phyloP scores from a whole-genome alignment of 2,113 vertebrate species.

The Chunga burmeisteri region DNA sequence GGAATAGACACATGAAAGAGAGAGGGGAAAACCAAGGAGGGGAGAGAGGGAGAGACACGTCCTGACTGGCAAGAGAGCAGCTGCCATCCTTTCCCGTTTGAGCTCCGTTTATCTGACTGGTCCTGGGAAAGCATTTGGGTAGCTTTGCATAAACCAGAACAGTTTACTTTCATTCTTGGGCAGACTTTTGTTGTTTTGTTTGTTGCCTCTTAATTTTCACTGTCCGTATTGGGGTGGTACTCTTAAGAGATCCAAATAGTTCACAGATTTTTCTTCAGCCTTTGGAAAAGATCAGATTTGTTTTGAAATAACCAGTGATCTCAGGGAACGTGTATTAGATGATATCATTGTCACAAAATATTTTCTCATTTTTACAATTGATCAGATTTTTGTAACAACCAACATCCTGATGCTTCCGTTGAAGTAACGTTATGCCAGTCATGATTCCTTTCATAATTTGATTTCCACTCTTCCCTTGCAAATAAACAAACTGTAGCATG shows the following conservation, averaged over 20 bases:
- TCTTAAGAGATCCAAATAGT: neutral
- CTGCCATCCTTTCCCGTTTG: neutral
- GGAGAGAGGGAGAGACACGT: neutral
- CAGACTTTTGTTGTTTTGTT: neutral
- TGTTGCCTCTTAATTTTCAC: neutral
- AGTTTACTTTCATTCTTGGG: neutral
- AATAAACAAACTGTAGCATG: neutral
- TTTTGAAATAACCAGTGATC: neutral
- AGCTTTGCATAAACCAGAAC: neutral
- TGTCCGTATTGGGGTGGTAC: fast-evolving
- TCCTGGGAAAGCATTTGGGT: neutral
- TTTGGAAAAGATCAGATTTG: neutral
- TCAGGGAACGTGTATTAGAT: fast-evolving
- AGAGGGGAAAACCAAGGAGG: neutral
- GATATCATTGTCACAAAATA: neutral
- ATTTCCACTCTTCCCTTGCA: neutral
- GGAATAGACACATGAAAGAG: neutral
- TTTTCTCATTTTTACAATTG: neutral
- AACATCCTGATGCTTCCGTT: neutral
- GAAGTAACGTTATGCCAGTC: neutral
- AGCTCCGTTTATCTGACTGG: fast-evolving
- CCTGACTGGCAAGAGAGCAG: neutral
- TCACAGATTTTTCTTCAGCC: neutral
- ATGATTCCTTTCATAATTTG: neutral
- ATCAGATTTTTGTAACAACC: neutral